These are phyloP conservation scores for Microchrysa polita DNA, from an alignment of 2,888 invertebrate genomes.

Conservation along the genomic window DNA sequence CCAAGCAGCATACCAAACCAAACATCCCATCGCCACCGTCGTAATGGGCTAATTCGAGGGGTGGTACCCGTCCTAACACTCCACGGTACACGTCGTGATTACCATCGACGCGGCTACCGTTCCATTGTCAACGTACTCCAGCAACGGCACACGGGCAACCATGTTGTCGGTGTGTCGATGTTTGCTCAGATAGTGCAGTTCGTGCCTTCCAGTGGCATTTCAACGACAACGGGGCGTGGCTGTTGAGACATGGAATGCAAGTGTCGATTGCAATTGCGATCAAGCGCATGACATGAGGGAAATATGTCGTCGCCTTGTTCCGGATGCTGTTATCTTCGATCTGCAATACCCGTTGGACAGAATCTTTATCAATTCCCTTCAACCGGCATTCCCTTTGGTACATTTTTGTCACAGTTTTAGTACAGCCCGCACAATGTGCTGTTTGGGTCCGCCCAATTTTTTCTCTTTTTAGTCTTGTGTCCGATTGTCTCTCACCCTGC, in stretches of 20 bases:
- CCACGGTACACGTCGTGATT: slow-evolving; percentile 24
- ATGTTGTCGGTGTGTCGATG: slow-evolving; percentile 22
- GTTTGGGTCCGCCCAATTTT: not conserved
- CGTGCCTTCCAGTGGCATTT: not conserved
- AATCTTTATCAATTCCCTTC: not conserved
- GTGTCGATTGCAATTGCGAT: slow-evolving; percentile 3
- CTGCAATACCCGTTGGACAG: slow-evolving; percentile 21
- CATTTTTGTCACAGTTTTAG: not conserved
- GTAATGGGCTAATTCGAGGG: slow-evolving; percentile 27
- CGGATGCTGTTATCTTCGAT: not conserved
- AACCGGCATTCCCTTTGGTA: not conserved
- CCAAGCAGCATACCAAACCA: slow-evolving; percentile 21
- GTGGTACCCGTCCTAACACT: slow-evolving; percentile 42
- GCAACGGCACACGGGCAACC: not conserved
- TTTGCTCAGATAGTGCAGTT: slow-evolving; percentile 19
- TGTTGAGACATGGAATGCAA: not conserved
- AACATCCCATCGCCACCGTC: slow-evolving; percentile 18
- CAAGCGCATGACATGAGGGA: not conserved
- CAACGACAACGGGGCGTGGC: slow-evolving; percentile 6
- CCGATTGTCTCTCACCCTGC: not conserved
- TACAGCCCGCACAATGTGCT: not conserved
- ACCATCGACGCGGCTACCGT: slow-evolving; percentile 38
- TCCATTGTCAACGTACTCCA: slow-evolving; percentile 20
- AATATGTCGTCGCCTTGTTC: not conserved
- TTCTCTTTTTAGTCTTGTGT: not conserved